These are phyloP conservation scores for Odontomachus brunneus DNA, from an alignment of 1,140 invertebrate genomes.

Conservation along the genomic window DNA sequence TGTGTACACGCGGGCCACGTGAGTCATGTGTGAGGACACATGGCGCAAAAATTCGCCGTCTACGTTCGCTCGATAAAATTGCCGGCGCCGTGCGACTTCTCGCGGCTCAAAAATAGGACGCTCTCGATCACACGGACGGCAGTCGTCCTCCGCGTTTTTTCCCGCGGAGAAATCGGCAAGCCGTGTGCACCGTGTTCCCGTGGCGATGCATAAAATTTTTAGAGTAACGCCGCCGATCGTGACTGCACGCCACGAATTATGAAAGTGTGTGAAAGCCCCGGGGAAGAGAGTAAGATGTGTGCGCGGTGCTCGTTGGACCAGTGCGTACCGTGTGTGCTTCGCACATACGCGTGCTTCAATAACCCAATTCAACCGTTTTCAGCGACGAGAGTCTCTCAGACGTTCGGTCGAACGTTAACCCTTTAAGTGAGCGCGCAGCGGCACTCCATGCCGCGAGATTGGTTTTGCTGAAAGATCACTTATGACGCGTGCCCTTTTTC, in stretches of 20 bases:
- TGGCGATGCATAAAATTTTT: conserved; percentile 42
- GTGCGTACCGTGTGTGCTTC: not conserved
- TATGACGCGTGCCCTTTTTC: too few relatives aligned
- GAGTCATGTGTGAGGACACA: not conserved
- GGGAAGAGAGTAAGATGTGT: conserved; percentile 21
- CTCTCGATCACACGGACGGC: not conserved
- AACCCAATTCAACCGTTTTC: conserved; percentile 32
- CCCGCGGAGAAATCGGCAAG: conserved; percentile 12
- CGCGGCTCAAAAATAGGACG: not conserved
- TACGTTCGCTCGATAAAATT: not conserved
- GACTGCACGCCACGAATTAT: conserved; percentile 33
- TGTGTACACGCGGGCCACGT: too few relatives aligned
- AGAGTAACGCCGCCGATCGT: conserved; percentile 15
- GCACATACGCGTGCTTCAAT: conserved; percentile 22
- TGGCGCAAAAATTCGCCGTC: not conserved
- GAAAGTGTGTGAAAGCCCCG: conserved; percentile 55
- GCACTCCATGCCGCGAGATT: too few relatives aligned
- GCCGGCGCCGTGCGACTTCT: not conserved
- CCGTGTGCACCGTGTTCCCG: not conserved
- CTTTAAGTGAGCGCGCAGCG: too few relatives aligned
- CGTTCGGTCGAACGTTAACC: too few relatives aligned
- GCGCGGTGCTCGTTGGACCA: not conserved
- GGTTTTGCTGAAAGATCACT: too few relatives aligned
- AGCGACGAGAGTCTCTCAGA: too few relatives aligned
- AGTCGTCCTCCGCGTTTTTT: not conserved